Evolutionary conservation across 2,888 invertebrate species (phyloP).

Genomic region (Caenorhabditis macrosperma): DNA sequence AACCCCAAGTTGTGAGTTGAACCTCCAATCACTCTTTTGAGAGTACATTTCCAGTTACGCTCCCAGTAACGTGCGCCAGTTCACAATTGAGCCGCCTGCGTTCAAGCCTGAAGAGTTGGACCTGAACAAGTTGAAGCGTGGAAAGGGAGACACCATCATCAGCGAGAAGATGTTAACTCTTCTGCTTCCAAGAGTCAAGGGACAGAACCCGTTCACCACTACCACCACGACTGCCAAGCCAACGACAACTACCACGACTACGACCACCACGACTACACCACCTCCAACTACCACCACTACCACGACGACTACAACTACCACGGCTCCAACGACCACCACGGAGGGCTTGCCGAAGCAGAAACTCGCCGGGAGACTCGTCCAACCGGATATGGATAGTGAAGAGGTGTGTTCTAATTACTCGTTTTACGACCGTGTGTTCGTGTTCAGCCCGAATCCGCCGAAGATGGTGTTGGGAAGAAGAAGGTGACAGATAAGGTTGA

Average conservation of each 20-base stretch:
- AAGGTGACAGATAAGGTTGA: slow-evolving; percentile 41
- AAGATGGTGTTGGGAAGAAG: slow-evolving; percentile 40
- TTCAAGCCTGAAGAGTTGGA: slow-evolving; percentile 51
- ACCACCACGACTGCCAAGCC: slow-evolving; percentile 41
- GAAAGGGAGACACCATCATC: slow-evolving; percentile 70
- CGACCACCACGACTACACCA: slow-evolving; percentile 34
- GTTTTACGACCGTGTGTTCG: slow-evolving; percentile 45
- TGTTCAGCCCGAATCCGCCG: slow-evolving; percentile 48
- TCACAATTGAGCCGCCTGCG: slow-evolving; percentile 56
- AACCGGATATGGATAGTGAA: slow-evolving; percentile 57
- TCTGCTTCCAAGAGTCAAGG: slow-evolving; percentile 67
- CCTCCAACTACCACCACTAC: slow-evolving; percentile 22
- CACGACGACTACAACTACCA: slow-evolving; percentile 37
- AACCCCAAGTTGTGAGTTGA: slow-evolving; percentile 55
- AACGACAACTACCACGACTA: slow-evolving; percentile 40
- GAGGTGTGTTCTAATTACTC: slow-evolving; percentile 39
- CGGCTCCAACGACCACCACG: slow-evolving; percentile 37
- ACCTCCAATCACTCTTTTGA: too few relatives aligned
- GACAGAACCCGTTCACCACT: slow-evolving; percentile 62
- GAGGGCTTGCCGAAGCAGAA: slow-evolving; percentile 42
- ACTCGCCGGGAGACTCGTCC: slow-evolving; percentile 53
- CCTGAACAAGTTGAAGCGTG: slow-evolving; percentile 53
- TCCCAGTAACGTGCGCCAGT: slow-evolving; percentile 35
- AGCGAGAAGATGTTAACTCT: slow-evolving; percentile 66
- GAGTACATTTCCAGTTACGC: slow-evolving; percentile 47